Evolutionary conservation across 2,113 vertebrate species (phyloP), one percentile per base, ranked within the genome.

Genomic region (Herpetotheres cachinnans): DNA sequence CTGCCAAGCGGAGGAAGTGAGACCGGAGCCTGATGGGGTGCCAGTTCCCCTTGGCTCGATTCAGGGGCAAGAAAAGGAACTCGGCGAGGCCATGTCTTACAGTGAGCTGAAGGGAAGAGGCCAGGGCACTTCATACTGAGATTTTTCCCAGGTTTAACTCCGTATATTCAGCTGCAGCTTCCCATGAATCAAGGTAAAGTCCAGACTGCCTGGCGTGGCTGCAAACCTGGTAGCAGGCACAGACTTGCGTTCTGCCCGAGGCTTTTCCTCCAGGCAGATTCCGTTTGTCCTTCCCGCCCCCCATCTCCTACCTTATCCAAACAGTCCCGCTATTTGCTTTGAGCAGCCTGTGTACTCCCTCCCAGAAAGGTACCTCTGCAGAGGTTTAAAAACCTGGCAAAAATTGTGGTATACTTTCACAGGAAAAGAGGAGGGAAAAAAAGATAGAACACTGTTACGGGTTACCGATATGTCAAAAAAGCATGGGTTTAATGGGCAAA

Each of bases 211-310:
- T 27, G 71, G 22, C 4, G 2, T 6, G 38, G 86, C 74, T 73
- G 80, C 80, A 81, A 44, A 44, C 7, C 66, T 32, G 47, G 82
- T 5, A n/a, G 61, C 36, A 62, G 71, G 26, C 67, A 58, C 34
- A 46, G 16, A 30, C 12, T 38, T 24, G 3, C 0, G 0, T 38
- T 40, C 56, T 52, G 65, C 12, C 67, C 4, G 0, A 46, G 44
- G 9, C 46, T 9, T 59, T 16, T 54, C 32, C 27, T 66, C 40
- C 6, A 0, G 36, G 66, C 30, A 86, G 49, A 61, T 40, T 58
- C 72, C 3, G 2, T 5, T 46, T 50, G 40, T 63, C 77, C 72
- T 81, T 85, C 59, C 50, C 29, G 76, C 22, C 8, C 30, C 9
- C 11, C 29, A 56, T 13, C 72, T 63, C 36, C 38, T 7, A 7